Evolutionary conservation across 2,888 invertebrate species (phyloP).

Genomic region (Terebella lapidaria): DNA sequence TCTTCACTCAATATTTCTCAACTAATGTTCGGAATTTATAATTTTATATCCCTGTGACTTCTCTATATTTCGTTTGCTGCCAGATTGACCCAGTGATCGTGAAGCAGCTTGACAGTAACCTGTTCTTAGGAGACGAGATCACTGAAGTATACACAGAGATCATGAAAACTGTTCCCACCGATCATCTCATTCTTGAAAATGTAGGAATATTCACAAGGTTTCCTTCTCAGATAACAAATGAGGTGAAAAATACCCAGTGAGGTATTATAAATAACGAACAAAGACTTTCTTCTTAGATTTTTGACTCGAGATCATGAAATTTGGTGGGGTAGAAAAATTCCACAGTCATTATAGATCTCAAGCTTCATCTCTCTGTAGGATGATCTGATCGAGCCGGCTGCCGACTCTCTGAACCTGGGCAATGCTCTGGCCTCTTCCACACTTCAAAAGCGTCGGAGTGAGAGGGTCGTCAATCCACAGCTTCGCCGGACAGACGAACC

Average conservation of each 20-base stretch:
- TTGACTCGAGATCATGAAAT: no score
- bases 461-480: slow-evolving; percentile 44
- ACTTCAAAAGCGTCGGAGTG: slow-evolving; percentile 29
- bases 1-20: no score
- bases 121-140: slow-evolving; percentile 51
- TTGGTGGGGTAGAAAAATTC: no score
- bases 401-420: slow-evolving; percentile 39
- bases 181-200: slow-evolving; percentile 46
- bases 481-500: slow-evolving; percentile 30
- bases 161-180: slow-evolving; percentile 48
- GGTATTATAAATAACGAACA: no score
- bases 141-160: slow-evolving; percentile 52
- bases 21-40: no score
- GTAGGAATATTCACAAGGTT: slow-evolving; percentile 36
- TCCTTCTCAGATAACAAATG: no score
- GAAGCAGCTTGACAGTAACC: slow-evolving; percentile 46
- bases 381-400: slow-evolving; percentile 36
- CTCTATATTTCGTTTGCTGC: no score
- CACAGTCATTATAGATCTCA: no score
- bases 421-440: slow-evolving; percentile 45
- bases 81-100: slow-evolving; percentile 49
- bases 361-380: slow-evolving; percentile 36
- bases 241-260: no score
- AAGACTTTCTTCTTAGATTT: no score
- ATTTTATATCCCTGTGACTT: no score